Evolutionary conservation across 2,797 vertebrate genomes (phyloP).

Genomic region (Pangasius sanitwongsei): DNA sequence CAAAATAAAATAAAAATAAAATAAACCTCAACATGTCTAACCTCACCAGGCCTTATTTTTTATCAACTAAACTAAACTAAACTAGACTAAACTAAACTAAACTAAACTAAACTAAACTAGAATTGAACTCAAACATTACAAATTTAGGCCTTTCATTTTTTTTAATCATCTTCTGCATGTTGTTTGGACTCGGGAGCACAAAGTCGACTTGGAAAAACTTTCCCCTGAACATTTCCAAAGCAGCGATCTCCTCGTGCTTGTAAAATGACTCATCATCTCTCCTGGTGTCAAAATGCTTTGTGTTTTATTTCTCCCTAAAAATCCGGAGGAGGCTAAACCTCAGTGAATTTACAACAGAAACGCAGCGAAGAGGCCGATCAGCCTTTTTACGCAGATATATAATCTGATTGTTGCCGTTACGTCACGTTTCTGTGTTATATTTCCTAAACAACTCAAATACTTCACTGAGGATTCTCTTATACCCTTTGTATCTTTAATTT

Average conservation of each 20-base stretch:
- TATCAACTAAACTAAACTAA: neutral
- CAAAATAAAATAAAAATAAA: neutral
- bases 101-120: neutral
- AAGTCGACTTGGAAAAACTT: neutral
- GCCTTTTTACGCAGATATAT: neutral
- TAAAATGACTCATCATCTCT: neutral
- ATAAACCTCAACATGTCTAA: neutral
- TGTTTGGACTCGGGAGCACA: neutral
- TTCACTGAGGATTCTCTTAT: neutral
- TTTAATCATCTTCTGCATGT: neutral
- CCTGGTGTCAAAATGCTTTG: neutral
- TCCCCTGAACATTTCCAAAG: neutral
- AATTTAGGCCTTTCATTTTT: neutral
- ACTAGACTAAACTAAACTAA: too few relatives aligned
- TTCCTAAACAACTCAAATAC: neutral
- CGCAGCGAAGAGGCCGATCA: neutral
- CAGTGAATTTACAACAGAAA: neutral
- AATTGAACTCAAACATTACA: neutral
- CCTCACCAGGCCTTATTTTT: too few relatives aligned
- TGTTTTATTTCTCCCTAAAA: neutral
- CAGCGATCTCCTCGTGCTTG: neutral
- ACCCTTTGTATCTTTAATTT: neutral
- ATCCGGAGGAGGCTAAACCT: neutral
- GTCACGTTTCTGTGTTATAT: neutral
- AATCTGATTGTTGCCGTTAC: neutral